Percentiles rank a stretch among this genome's conserved stretches.
Conservation (phyloP, 2,113 vertebrate genomes). For the Amia ocellicauda region DNA sequence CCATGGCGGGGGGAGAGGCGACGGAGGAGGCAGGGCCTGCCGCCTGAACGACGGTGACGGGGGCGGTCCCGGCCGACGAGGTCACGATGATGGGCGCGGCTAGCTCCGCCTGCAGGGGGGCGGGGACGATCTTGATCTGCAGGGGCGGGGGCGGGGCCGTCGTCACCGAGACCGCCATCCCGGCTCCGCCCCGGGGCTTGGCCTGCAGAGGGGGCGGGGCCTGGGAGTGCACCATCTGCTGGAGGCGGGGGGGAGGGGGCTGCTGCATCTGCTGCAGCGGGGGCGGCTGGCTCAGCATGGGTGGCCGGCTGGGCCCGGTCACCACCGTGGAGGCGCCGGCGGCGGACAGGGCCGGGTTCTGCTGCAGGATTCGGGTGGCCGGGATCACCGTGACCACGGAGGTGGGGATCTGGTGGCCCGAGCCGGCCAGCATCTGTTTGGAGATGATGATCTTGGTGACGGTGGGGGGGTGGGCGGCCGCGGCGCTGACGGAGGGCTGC, state of each 20-base stretch:
- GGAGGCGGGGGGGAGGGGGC: constrained; percentile 65
- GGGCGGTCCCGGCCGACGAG: constrained; percentile 32
- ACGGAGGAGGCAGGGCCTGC: constrained; percentile 46
- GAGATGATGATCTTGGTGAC: constrained; percentile 83
- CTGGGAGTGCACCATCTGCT: constrained; percentile 64
- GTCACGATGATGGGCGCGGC: constrained; percentile 39
- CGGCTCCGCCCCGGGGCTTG: constrained; percentile 53
- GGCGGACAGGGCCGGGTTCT: constrained; percentile 56
- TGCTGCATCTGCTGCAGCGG: constrained; percentile 79
- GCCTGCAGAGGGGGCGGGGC: constrained; percentile 66
- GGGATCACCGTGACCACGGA: constrained; percentile 70
- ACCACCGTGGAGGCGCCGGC: constrained; percentile 50
- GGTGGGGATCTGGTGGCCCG: constrained; percentile 50
- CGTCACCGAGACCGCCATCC: constrained; percentile 35
- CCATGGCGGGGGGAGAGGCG: constrained; percentile 23
- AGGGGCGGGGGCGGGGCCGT: constrained; percentile 72
- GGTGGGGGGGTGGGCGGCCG: constrained; percentile 35
- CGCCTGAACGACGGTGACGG: constrained; percentile 39
- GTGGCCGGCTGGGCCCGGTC: constrained; percentile 61
- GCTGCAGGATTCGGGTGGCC: constrained; percentile 56
- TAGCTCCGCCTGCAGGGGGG: constrained; percentile 61
- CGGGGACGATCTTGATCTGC: constrained; percentile 74
- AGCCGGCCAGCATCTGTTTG: constrained; percentile 62
- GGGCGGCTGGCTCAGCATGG: constrained; percentile 73
- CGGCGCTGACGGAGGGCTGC: constrained; percentile 36